Conservation (phyloP, 2,888 invertebrate species). For the Plemyria rubiginata region DNA sequence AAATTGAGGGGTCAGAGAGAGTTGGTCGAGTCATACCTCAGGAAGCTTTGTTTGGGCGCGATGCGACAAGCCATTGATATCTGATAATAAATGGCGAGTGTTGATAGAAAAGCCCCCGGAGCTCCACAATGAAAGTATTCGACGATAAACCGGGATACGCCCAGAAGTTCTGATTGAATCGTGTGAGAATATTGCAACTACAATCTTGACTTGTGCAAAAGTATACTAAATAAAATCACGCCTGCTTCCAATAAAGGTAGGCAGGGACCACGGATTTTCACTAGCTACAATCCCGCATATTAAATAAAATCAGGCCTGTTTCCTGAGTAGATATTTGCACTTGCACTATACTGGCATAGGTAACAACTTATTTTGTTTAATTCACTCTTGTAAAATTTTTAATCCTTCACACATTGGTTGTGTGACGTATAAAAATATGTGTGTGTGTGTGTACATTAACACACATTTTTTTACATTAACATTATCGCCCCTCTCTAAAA, state of each 20-base stretch:
- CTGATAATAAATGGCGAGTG: conserved; percentile 77
- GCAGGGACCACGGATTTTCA: background rate
- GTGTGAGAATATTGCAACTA: conserved; percentile 32
- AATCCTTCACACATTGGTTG: too few species aligned
- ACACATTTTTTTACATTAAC: too few species aligned
- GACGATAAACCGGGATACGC: conserved; percentile 36
- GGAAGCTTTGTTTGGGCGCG: conserved; percentile 79
- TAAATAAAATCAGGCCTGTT: background rate
- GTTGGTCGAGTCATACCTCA: conserved; percentile 71
- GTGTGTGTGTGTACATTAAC: too few species aligned
- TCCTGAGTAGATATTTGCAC: too few species aligned
- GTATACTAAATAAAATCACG: background rate
- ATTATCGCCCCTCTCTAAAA: too few species aligned
- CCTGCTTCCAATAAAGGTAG: too few species aligned
- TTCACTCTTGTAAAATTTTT: too few species aligned
- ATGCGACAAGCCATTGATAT: conserved; percentile 81
- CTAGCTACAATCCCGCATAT: background rate
- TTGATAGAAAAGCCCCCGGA: conserved; percentile 63
- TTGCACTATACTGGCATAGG: too few species aligned
- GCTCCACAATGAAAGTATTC: conserved; percentile 35
- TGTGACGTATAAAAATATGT: too few species aligned
- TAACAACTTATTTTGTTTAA: too few species aligned
- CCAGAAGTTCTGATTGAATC: conserved; percentile 30
- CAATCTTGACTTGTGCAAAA: background rate
- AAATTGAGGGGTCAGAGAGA: conserved; percentile 55